Base-by-base conservation (phyloP, 2,797 vertebrate species). In the Lagorchestes hirsutus region DNA sequence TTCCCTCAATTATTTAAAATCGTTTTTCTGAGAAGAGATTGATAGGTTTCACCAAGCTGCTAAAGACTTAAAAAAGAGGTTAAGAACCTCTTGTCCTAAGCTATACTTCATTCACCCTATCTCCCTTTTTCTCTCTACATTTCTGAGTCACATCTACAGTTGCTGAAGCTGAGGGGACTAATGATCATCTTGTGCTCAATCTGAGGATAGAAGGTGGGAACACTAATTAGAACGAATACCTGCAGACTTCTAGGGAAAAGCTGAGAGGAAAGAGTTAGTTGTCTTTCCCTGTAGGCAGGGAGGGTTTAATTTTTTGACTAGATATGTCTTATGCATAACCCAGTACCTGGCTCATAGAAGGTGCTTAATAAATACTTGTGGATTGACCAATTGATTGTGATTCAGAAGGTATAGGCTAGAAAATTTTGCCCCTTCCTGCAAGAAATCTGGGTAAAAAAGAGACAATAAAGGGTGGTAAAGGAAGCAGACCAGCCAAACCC, bases 81-180 rank as follows among this genome's bases (percentile, higher is more conserved):
- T 82, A 82, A 82, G n/a, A 82, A 82, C n/a, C n/a, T 82, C 67
- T 82, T 82, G 67, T 46, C n/a, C 67, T 82, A 82, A 46, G n/a
- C 40, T 82, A 82, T 12, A 82, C 18, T 46, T 40, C 40, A 46
- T 0, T 82, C 62, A n/a, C 1, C n/a, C 62, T 40, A 74, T 18
- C 16, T 18, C 18, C 9, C 0, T 24, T 74, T 6, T 74, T 82
- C 22, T 82, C n/a, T 24, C 18, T 40, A 82, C 18, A n/a, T 16
- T 82, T 40, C n/a, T 12, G 2, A 82, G 40, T 82, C 67, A 40
- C n/a, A 46, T 18, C 6, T 82, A 82, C 46, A 10, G n/a, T 24
- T 40, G 67, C 67, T 22, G n/a, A 82, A 82, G n/a, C 16, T 82
- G 18, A 82, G n/a, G 67, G n/a, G 18, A 82, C n/a, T 1, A 46